Percentiles rank a stretch among this genome's conserved stretches.
Evolutionary conservation across 2,888 invertebrate species (phyloP).

Genomic region (Parnassius mnemosyne): DNA sequence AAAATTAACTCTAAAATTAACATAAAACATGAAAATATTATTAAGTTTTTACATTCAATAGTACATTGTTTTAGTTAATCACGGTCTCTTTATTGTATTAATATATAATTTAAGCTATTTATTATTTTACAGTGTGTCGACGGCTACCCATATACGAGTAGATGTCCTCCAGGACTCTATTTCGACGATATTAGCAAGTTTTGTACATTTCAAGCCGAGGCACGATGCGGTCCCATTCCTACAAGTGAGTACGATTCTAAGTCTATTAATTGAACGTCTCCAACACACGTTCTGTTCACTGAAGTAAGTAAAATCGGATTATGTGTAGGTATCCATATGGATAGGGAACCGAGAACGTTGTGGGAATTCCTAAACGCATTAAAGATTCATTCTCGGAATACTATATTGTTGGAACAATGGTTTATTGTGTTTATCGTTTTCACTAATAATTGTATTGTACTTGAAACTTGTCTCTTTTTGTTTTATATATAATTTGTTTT

Average conservation of each 20-base stretch:
- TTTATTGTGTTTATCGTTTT: constrained; percentile 20
- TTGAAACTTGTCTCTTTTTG: too few species aligned
- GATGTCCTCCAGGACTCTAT: constrained; percentile 93
- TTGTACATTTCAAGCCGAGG: constrained; percentile 94
- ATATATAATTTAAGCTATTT: constrained; percentile 24
- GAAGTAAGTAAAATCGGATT: constrained; percentile 27
- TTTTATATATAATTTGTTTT: too few species aligned
- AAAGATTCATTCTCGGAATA: constrained; percentile 25
- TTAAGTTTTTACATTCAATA: not conserved
- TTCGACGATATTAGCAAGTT: constrained; percentile 95
- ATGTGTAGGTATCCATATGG: constrained; percentile 21
- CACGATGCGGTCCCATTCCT: constrained; percentile 93
- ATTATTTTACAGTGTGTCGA: constrained; percentile 87
- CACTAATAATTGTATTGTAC: not conserved
- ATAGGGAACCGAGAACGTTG: constrained; percentile 20
- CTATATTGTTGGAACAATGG: constrained; percentile 22
- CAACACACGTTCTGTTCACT: constrained; percentile 23
- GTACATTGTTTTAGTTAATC: constrained; percentile 21
- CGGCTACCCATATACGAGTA: constrained; percentile 91
- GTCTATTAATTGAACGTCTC: constrained; percentile 27
- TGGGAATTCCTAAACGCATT: constrained; percentile 25
- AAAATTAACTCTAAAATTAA: too few species aligned
- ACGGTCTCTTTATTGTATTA: constrained; percentile 20
- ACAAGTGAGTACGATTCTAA: constrained; percentile 84
- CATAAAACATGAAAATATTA: too few species aligned